phyloP scores from a whole-genome alignment of 2,113 vertebrate genomes.

The Cheirogaleus medius region DNA sequence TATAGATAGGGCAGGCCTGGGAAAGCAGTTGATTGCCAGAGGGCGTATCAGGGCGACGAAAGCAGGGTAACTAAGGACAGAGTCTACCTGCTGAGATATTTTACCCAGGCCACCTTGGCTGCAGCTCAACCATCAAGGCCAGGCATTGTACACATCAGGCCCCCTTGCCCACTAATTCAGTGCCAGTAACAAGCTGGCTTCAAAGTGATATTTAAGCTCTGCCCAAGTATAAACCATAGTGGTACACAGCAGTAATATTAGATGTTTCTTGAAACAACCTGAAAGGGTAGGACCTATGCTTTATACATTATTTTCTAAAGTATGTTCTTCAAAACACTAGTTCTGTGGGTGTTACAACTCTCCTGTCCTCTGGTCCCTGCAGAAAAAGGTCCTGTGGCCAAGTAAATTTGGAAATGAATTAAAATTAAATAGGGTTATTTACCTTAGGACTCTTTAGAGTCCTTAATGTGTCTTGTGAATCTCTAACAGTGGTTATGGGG shows the following conservation, averaged over 20 bases:
- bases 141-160: background rate
- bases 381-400: background rate
- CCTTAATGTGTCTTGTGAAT: background rate
- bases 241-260: background rate
- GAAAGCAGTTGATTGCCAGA: background rate
- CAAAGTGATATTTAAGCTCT: background rate
- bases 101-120: background rate
- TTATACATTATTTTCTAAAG: slow-evolving; percentile 35
- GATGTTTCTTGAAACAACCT: slow-evolving; percentile 34
- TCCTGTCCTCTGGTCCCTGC: background rate
- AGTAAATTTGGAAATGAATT: slow-evolving; percentile 26
- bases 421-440: slow-evolving; percentile 31
- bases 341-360: background rate
- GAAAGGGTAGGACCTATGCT: background rate
- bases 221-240: slow-evolving; percentile 23
- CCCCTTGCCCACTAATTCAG: background rate
- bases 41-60: background rate
- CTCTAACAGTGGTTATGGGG: background rate
- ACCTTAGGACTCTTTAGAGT: background rate
- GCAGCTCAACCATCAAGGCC: background rate
- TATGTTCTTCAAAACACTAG: slow-evolving; percentile 34
- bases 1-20: background rate
- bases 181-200: background rate
- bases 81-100: background rate
- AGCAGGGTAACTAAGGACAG: background rate